Evolutionary conservation across 2,113 vertebrate species (phyloP).

Genomic region (Austrofundulus limnaeus): DNA sequence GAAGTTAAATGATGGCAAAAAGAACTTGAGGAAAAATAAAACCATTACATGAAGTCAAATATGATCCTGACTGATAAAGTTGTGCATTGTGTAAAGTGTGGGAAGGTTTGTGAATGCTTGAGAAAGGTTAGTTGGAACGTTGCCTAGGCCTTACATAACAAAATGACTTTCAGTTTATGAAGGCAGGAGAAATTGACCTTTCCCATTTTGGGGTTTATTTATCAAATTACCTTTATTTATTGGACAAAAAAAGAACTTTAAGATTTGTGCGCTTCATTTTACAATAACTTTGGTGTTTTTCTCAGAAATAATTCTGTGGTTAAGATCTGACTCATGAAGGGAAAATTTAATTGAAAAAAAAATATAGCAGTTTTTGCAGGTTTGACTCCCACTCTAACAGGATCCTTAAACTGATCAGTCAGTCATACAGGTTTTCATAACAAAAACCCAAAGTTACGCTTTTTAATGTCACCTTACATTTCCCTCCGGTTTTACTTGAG

Average conservation of each 20-base stretch:
- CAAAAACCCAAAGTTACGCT: too few relatives aligned
- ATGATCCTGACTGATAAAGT: constrained; percentile 47
- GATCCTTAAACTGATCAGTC: too few relatives aligned
- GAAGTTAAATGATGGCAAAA: constrained; percentile 17
- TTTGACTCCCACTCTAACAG: too few relatives aligned
- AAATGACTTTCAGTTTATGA: constrained; percentile 26
- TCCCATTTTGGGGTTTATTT: constrained; percentile 19
- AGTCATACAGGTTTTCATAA: too few relatives aligned
- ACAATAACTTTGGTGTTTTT: neutral
- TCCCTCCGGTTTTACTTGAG: too few relatives aligned
- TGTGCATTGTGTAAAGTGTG: constrained; percentile 25
- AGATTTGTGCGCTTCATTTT: neutral
- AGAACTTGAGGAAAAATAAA: neutral
- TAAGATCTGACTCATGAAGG: constrained; percentile 11
- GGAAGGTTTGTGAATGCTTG: constrained; percentile 38
- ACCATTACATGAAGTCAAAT: constrained; percentile 29
- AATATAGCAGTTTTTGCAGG: too few relatives aligned
- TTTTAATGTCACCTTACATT: too few relatives aligned
- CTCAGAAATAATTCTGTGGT: neutral
- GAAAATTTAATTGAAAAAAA: neutral
- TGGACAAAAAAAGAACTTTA: neutral
- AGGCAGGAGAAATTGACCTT: constrained; percentile 18
- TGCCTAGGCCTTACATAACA: constrained; percentile 55
- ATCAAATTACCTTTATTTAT: constrained; percentile 1
- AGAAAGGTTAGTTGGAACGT: constrained; percentile 45